Evolutionary conservation across 2,888 invertebrate species (phyloP), one percentile per base, ranked within the genome.

Genomic region (Piscicola geometra): DNA sequence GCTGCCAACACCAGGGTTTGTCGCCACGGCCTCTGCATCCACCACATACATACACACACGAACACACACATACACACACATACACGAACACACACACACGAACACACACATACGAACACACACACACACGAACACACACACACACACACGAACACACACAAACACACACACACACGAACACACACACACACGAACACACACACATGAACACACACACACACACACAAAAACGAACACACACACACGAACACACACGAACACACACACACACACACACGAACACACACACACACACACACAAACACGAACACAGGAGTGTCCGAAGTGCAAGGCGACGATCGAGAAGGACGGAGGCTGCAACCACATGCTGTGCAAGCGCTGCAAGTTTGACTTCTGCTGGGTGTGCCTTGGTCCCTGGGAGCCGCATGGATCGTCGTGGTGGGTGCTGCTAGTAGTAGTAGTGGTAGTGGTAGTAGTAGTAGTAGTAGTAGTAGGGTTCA

Each of bases 291-390:
- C 5, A 41, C 5, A 41, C 41, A 41, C 41, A 5, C 41, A 41
- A 41, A 41, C 41, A 41, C n/a, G n/a, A n/a, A 18, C 60, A 21
- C 71, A 88, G 88, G 96, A 97, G 87, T 98, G 98, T 86, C 98
- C 98, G 66, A 93, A 93, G 86, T 99, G 98, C 87, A 94, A 94
- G 86, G 95, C 94, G 71, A 87, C 87, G 9, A 88, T 88, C 80
- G 88, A 88, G 81, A 88, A 88, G 81, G 95, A 98, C 86, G 98
- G 98, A 78, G 98, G 98, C 71, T 99, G 98, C 86, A 99, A 99
- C 88, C 98, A 99, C 87, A 98, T 99, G 97, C 92, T 93, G 73
- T 99, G 98, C 88, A 97, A 96, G 88, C 98, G 97, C 88, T 99
- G 98, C 86, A 94, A 94, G 87, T 91, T 93, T 69, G 97, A 99